Base-by-base conservation (phyloP, 2,113 vertebrate genomes). In the Plecotus auritus region DNA sequence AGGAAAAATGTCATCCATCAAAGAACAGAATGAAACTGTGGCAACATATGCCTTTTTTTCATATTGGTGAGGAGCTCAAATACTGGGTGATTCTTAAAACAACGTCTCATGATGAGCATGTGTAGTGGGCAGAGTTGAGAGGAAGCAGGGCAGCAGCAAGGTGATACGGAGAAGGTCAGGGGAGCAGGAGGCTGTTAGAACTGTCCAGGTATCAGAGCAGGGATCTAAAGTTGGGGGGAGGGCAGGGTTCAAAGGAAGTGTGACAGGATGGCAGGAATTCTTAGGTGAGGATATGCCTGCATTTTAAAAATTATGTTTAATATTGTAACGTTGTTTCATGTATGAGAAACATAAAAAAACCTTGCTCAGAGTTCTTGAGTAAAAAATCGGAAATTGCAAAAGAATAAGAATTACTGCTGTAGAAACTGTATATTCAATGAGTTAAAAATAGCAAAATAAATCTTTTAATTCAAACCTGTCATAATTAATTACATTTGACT, bases 401-500 rank as follows among this genome's bases (percentile, higher is more conserved):
- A 40, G 37, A 28, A 28, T 70, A 47, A 70, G 42, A 93, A 93
- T 28, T 23, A 32, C 17, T 12, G 9, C 22, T 77, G 72, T 40
- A 83, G 42, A 77, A 20, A 87, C 47, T 40, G 11, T 87, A 45
- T 54, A 64, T 45, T 87, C 83, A 78, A 49, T 67, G 73, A 61
- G 85, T 59, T 91, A 84, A 87, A 70, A 90, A 72, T 49, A 88
- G 2, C 14, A 67, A 95, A 92, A 88, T 78, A 88, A 90, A 51
- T 51, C 37, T 13, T 84, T 59, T 73, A 45, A 67, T 78, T 92
- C 72, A 78, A 87, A 86, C 90, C 32, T 81, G 32, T 70, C 45
- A 47, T 69, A 86, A 54, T 66, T 66, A 40, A 32, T 59, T 80
- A 35, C 20, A 80, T 84, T 40, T 94, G n/a, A 37, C 59, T 92